Conservation (phyloP, 2,888 invertebrate genomes). For the Formica aserva region DNA sequence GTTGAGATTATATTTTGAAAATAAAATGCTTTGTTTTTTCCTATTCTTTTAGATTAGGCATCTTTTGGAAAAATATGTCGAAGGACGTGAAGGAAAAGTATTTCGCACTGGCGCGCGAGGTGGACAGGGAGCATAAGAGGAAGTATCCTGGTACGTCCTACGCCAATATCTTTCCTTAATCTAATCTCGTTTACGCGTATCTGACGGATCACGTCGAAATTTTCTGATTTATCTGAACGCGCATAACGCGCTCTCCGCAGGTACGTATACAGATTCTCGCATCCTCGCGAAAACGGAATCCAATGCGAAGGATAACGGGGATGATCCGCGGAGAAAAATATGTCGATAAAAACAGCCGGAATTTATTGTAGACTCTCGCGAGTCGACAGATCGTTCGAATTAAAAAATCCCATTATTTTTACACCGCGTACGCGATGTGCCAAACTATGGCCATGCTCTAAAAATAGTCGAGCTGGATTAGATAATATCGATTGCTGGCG, state of each 20-base stretch:
- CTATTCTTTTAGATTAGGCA: constrained; percentile 85
- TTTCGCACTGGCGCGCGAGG: constrained; percentile 87
- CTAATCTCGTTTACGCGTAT: constrained; percentile 53
- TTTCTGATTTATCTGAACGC: constrained; percentile 59
- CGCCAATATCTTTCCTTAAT: constrained; percentile 3
- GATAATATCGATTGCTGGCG: constrained; percentile 50
- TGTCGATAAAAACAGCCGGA: neutral
- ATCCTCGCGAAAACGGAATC: constrained; percentile 26
- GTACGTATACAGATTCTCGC: constrained; percentile 25
- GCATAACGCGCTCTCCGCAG: constrained; percentile 32
- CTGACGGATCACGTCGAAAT: constrained; percentile 48
- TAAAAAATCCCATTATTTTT: constrained; percentile 29
- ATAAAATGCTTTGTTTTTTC: neutral
- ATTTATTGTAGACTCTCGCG: neutral
- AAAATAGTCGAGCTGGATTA: constrained; percentile 41
- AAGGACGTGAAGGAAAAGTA: constrained; percentile 87
- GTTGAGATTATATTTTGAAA: neutral
- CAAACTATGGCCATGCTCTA: constrained; percentile 33
- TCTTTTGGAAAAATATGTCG: constrained; percentile 88
- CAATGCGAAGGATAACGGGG: constrained; percentile 53
- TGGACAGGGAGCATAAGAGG: constrained; percentile 88
- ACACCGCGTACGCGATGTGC: constrained; percentile 7
- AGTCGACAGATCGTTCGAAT: neutral
- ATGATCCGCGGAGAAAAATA: constrained; percentile 24
- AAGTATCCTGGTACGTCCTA: constrained; percentile 87